A percentile compares a stretch with the other conserved stretches of the same genome.
phyloP scores from a whole-genome alignment of 2,797 vertebrate species.

The Sciurus carolinensis region DNA sequence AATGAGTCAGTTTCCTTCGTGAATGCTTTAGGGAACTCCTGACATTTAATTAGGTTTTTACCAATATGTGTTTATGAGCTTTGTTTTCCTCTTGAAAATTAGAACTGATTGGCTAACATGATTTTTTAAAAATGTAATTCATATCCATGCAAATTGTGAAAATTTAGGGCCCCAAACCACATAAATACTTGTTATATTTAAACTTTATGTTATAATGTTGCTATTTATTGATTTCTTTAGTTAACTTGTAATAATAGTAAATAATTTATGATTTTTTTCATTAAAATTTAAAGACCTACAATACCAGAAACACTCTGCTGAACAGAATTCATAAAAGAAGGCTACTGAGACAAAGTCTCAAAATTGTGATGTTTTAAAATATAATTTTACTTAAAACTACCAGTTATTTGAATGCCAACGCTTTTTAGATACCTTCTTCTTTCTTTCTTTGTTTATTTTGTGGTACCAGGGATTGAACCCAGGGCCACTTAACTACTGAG shows the following conservation, averaged over 20 bases:
- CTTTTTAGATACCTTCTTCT: background rate
- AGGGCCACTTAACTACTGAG: no score
- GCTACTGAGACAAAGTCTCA: constrained; percentile 48
- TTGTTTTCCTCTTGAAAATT: constrained; percentile 65
- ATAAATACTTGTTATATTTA: constrained; percentile 43
- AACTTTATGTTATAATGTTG: constrained; percentile 48
- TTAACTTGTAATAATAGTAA: constrained; percentile 26
- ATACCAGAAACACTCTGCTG: background rate
- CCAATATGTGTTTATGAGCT: constrained; percentile 32
- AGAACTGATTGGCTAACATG: constrained; percentile 26
- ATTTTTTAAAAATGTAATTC: constrained; percentile 24
- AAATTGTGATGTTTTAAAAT: constrained; percentile 32
- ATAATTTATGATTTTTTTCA: constrained; percentile 29
- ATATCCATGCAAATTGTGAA: constrained; percentile 10
- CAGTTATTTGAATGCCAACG: constrained; percentile 34
- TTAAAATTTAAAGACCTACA: background rate
- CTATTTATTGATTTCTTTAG: constrained; percentile 27
- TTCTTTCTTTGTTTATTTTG: no score
- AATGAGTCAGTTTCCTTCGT: constrained; percentile 27
- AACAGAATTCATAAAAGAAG: constrained; percentile 19
- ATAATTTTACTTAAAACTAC: constrained; percentile 29
- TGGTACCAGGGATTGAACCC: no score
- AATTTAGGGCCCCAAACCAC: background rate
- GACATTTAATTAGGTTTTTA: constrained; percentile 70
- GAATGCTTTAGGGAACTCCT: constrained; percentile 21